phyloP scores from a whole-genome alignment of 2,888 invertebrate genomes.

The Aphidius colemani region DNA sequence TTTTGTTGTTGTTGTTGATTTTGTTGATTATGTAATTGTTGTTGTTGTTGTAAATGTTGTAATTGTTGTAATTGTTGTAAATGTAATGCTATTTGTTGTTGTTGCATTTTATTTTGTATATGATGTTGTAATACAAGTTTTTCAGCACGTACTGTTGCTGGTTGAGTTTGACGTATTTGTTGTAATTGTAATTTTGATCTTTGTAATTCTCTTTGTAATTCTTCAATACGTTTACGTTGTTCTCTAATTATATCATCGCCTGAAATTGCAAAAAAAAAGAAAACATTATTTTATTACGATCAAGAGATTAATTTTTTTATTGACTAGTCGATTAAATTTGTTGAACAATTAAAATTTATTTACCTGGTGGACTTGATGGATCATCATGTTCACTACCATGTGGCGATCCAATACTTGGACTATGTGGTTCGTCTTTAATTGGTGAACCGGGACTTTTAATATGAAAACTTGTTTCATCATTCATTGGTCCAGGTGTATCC shows the following conservation, averaged over 20 bases:
- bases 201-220: constrained; percentile 80
- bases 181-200: constrained; percentile 75
- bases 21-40: constrained; percentile 63
- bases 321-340: not conserved
- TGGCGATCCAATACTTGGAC: constrained; percentile 55
- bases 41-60: constrained; percentile 65
- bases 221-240: constrained; percentile 86
- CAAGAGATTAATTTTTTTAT: not conserved
- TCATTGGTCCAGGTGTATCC: constrained; percentile 58
- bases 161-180: constrained; percentile 70
- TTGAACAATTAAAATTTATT: not conserved
- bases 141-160: constrained; percentile 58
- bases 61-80: constrained; percentile 68
- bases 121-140: constrained; percentile 68
- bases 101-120: constrained; percentile 74
- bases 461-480: constrained; percentile 54
- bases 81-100: constrained; percentile 64
- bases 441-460: constrained; percentile 52
- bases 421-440: constrained; percentile 55
- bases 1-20: constrained; percentile 60
- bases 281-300: too few species aligned
- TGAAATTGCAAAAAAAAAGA: constrained; percentile 34
- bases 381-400: constrained; percentile 60
- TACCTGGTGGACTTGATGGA: constrained; percentile 62
- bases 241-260: constrained; percentile 80